A percentile compares a stretch with the other conserved stretches of the same genome.
Conservation (phyloP, 2,888 invertebrate species). For the Trissolcus japonicus region DNA sequence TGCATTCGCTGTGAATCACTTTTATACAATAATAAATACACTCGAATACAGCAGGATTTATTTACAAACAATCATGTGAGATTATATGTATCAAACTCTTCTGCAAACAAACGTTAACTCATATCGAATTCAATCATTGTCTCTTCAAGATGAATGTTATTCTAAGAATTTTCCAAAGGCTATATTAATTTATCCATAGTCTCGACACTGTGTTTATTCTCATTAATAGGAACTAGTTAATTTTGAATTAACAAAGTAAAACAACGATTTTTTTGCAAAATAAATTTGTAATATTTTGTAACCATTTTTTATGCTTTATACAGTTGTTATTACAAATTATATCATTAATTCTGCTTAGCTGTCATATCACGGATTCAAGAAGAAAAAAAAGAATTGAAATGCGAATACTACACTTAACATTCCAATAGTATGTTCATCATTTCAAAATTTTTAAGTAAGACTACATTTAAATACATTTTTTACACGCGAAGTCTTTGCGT, state of each 20-base stretch:
- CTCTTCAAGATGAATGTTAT: not conserved
- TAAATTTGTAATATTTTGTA: slow-evolving; percentile 8
- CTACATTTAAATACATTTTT: slow-evolving; percentile 53
- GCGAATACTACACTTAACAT: slow-evolving; percentile 25
- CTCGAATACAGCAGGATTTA: too few relatives aligned
- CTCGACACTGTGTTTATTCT: not conserved
- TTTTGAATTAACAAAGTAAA: not conserved
- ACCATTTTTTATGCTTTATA: slow-evolving; percentile 25
- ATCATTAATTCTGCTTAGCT: slow-evolving; percentile 15
- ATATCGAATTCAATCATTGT: slow-evolving; percentile 5
- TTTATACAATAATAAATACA: too few relatives aligned
- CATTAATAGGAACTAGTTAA: not conserved
- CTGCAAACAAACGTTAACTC: too few relatives aligned
- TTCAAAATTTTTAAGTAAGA: slow-evolving; percentile 19
- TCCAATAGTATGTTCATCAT: slow-evolving; percentile 17
- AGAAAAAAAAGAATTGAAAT: slow-evolving; percentile 44
- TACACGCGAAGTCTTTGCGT: slow-evolving; percentile 36
- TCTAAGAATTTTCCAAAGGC: not conserved
- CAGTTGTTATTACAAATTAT: slow-evolving; percentile 12
- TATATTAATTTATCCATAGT: not conserved
- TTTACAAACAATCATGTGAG: too few relatives aligned
- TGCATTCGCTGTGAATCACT: too few relatives aligned
- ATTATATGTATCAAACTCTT: too few relatives aligned
- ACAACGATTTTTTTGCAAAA: slow-evolving; percentile 1
- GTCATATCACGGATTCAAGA: slow-evolving; percentile 18